A percentile compares a stretch with the other conserved stretches of the same genome.
Conservation (phyloP, 2,888 invertebrate species). For the Proisotoma minuta region DNA sequence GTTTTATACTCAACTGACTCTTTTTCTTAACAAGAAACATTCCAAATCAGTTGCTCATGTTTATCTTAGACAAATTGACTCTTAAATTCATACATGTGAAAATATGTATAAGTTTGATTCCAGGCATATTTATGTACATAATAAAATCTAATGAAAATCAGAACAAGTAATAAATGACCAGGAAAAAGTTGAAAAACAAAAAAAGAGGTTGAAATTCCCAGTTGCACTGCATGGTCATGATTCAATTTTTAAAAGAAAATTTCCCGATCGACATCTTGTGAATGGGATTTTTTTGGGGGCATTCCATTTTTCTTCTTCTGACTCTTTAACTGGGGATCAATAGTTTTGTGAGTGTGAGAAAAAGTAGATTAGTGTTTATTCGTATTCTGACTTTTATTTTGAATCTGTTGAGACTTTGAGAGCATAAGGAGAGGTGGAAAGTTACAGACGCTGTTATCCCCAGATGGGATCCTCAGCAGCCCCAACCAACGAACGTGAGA, state of each 20-base stretch:
- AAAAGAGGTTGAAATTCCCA: conserved; percentile 5
- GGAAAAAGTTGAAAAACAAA: conserved; percentile 8
- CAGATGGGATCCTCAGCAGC: conserved; percentile 7
- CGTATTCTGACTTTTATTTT: conserved; percentile 17
- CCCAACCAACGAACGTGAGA: conserved; percentile 10
- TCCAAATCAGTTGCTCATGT: too few species aligned
- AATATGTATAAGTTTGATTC: not conserved
- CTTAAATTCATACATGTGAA: not conserved
- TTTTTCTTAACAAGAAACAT: too few species aligned
- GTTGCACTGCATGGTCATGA: conserved; percentile 11
- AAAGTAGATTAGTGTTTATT: conserved; percentile 16
- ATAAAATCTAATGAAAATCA: too few species aligned
- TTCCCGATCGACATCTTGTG: not conserved
- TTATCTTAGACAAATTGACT: too few species aligned
- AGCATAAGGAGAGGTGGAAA: not conserved
- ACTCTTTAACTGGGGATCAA: conserved; percentile 10
- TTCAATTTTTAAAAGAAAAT: conserved; percentile 6
- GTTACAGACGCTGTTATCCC: conserved; percentile 9
- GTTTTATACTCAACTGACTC: too few species aligned
- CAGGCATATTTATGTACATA: too few species aligned
- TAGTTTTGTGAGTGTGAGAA: conserved; percentile 4
- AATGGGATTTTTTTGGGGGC: not conserved
- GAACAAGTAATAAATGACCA: too few species aligned
- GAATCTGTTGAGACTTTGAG: conserved; percentile 15
- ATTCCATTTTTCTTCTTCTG: not conserved